phyloP scores from a whole-genome alignment of 2,797 vertebrate species.

The Vultur gryphus region DNA sequence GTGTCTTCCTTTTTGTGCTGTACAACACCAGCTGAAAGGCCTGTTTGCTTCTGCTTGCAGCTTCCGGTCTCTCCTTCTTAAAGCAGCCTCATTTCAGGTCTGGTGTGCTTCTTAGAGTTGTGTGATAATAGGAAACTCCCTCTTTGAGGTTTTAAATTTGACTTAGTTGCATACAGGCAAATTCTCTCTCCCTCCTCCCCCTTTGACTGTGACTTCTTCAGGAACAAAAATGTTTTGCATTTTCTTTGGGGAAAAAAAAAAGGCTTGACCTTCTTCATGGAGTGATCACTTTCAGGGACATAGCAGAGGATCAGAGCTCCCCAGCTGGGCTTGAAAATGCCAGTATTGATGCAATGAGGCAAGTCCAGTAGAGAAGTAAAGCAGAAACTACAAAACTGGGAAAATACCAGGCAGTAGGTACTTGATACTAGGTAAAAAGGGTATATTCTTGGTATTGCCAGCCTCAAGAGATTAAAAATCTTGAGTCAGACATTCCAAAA shows the following conservation, averaged over 20 bases:
- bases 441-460: background rate
- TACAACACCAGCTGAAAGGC: conserved; percentile 13
- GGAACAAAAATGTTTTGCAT: background rate
- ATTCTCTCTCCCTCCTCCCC: background rate
- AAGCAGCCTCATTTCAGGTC: conserved; percentile 36
- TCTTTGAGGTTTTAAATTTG: background rate
- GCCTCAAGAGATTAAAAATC: background rate
- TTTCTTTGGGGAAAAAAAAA: background rate
- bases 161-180: background rate
- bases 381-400: background rate
- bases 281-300: background rate
- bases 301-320: background rate
- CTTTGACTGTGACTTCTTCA: background rate
- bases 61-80: conserved; percentile 54
- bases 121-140: background rate
- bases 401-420: background rate
- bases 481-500: background rate
- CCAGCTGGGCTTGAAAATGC: background rate
- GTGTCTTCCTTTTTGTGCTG: background rate
- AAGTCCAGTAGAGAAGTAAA: background rate
- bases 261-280: background rate
- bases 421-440: background rate
- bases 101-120: background rate
- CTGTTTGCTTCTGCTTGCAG: conserved; percentile 52
- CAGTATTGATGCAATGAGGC: background rate